phyloP scores from a whole-genome alignment of 2,888 invertebrate genomes.

The Lucinisca nassula region DNA sequence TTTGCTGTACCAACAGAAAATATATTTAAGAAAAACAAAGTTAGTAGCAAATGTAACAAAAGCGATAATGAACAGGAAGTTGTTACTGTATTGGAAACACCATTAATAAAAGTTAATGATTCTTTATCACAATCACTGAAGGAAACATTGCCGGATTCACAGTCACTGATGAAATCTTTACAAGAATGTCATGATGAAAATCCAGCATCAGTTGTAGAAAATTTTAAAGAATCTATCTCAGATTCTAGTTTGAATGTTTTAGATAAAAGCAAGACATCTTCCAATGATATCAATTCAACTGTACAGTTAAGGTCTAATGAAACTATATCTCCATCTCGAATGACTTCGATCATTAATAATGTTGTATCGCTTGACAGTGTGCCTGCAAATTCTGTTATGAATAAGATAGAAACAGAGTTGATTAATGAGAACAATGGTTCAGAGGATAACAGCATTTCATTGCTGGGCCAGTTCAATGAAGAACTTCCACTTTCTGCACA shows the following conservation, averaged over 20 bases:
- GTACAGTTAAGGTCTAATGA: no score
- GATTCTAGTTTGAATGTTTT: background rate
- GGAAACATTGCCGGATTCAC: background rate
- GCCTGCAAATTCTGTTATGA: background rate
- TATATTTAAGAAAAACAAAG: background rate
- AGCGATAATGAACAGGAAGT: background rate
- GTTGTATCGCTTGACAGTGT: background rate
- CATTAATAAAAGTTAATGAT: background rate
- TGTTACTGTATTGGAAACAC: background rate
- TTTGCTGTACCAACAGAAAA: conserved; percentile 23
- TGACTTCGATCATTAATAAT: background rate
- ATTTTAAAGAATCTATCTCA: no score
- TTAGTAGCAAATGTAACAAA: background rate
- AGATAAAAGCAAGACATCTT: background rate
- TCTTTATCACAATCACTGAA: background rate
- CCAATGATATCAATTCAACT: no score
- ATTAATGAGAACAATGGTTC: background rate
- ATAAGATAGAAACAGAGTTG: background rate
- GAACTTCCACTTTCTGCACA: no score
- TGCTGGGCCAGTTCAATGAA: no score
- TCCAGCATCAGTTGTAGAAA: no score
- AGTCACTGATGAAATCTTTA: no score
- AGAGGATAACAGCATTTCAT: background rate
- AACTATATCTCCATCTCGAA: background rate
- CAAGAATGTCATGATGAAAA: no score